Evolutionary conservation across 2,797 vertebrate genomes (phyloP).

Genomic region (Peromyscus melanophrys): DNA sequence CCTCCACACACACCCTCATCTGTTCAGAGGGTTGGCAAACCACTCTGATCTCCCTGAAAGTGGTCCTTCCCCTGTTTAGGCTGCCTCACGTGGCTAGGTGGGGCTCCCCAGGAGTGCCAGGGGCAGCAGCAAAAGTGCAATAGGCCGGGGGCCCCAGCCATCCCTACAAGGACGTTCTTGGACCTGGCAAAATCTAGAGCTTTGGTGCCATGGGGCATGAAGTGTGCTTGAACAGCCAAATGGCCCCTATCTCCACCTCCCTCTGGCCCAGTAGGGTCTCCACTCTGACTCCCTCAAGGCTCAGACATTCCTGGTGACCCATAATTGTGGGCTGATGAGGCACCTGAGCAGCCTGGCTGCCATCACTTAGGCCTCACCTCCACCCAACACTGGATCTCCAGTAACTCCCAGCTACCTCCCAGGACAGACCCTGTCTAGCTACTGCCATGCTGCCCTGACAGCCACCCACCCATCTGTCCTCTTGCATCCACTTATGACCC

Average conservation of each 20-base stretch:
- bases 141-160: neutral
- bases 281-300: neutral
- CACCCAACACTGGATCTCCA: conserved; percentile 75
- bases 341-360: neutral
- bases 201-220: neutral
- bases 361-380: conserved; percentile 16
- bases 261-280: neutral
- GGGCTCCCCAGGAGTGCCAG: neutral
- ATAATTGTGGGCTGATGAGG: conserved; percentile 41
- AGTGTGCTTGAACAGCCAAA: neutral
- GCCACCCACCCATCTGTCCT: neutral
- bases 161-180: neutral
- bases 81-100: neutral
- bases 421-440: conserved; percentile 69
- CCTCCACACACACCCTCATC: neutral
- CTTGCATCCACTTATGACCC: neutral
- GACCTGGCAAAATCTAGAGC: neutral
- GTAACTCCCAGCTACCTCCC: conserved; percentile 80
- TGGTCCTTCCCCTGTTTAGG: conserved; percentile 6
- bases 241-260: neutral
- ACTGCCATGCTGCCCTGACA: conserved; percentile 47
- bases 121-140: conserved; percentile 51
- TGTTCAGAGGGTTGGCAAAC: neutral
- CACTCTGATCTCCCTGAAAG: neutral
- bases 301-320: neutral